Evolutionary conservation across 2,113 vertebrate genomes (phyloP).

Genomic region (Calcarius ornatus): DNA sequence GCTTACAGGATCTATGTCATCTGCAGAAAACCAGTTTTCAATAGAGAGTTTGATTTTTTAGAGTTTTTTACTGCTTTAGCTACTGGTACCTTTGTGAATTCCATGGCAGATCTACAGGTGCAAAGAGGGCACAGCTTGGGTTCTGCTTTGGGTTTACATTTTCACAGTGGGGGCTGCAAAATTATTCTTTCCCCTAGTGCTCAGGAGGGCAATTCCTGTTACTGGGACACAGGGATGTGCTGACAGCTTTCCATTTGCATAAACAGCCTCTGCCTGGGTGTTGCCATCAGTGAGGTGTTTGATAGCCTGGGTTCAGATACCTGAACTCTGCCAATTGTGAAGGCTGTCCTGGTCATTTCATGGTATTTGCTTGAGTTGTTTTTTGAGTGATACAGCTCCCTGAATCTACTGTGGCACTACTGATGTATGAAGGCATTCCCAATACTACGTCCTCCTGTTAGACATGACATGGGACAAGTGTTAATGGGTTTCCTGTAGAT

Average conservation of each 20-base stretch:
- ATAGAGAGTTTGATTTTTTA: background rate
- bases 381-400: background rate
- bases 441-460: background rate
- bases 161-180: background rate
- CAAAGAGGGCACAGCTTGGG: background rate
- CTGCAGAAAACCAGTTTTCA: background rate
- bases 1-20: background rate
- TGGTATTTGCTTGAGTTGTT: background rate
- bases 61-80: background rate
- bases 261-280: background rate
- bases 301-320: background rate
- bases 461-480: background rate
- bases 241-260: background rate
- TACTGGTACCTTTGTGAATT: background rate
- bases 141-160: background rate
- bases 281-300: background rate
- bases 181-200: background rate
- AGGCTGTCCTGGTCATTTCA: background rate
- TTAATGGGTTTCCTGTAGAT: background rate
- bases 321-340: background rate
- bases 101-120: background rate
- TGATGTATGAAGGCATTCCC: background rate
- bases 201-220: background rate
- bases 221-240: fast-evolving
- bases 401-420: background rate